Evolutionary conservation across 2,113 vertebrate genomes (phyloP).

Genomic region (Callipepla squamata): DNA sequence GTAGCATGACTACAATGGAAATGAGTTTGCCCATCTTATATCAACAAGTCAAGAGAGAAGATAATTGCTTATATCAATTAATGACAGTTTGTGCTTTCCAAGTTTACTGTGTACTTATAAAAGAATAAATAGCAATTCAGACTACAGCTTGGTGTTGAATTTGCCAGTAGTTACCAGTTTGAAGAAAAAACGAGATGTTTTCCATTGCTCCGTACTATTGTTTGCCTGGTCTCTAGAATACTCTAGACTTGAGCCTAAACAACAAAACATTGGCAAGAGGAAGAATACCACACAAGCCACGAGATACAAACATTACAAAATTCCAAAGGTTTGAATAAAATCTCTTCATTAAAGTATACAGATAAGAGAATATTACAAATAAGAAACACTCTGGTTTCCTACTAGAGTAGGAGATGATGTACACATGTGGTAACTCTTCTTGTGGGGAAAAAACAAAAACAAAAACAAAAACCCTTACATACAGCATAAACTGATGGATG

Average conservation of each 20-base stretch:
- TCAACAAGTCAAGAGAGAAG: neutral
- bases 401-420: neutral
- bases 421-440: neutral
- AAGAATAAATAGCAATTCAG: neutral
- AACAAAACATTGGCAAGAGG: neutral
- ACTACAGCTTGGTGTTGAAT: neutral
- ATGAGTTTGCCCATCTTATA: neutral
- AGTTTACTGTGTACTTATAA: neutral
- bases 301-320: neutral
- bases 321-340: neutral
- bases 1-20: neutral
- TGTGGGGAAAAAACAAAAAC: neutral
- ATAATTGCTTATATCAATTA: neutral
- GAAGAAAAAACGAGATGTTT: neutral
- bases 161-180: neutral
- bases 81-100: neutral
- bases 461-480: neutral
- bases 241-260: neutral
- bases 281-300: neutral
- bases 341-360: neutral
- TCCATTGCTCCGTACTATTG: neutral
- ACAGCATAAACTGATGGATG: neutral
- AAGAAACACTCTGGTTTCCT: neutral
- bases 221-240: neutral
- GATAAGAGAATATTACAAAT: neutral